These are phyloP conservation scores for Drosophila aldrichi DNA, from an alignment of 2,888 invertebrate species.

Conservation along the genomic window DNA sequence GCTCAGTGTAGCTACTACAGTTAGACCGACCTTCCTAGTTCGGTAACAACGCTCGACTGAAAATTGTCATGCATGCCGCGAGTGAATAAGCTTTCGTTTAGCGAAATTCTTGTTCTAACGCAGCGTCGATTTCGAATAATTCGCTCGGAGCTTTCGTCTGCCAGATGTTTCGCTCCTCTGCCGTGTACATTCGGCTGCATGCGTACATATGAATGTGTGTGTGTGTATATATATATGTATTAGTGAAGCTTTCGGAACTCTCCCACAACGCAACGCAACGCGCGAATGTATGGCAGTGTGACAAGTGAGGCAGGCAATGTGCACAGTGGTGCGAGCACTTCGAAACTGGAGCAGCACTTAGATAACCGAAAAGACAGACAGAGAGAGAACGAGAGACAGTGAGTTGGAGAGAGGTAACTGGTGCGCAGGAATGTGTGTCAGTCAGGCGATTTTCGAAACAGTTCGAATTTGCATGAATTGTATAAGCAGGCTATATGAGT, in stretches of 20 bases:
- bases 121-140: conserved; percentile 25
- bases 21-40: conserved; percentile 84
- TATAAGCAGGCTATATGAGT: conserved; percentile 49
- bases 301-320: conserved; percentile 75
- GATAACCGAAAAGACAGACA: conserved; percentile 13
- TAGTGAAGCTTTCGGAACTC: conserved; percentile 67
- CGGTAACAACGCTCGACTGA: conserved; percentile 86
- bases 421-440: conserved; percentile 71
- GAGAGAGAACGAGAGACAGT: neutral
- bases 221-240: conserved; percentile 6
- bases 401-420: conserved; percentile 20
- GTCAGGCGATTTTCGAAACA: conserved; percentile 49
- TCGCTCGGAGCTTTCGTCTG: conserved; percentile 62
- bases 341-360: conserved; percentile 70
- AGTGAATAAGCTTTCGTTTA: conserved; percentile 83
- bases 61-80: conserved; percentile 81
- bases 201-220: conserved; percentile 1
- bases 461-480: conserved; percentile 65
- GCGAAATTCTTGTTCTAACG: conserved; percentile 58
- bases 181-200: conserved; percentile 16
- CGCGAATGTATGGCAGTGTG: conserved; percentile 81
- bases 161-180: conserved; percentile 56
- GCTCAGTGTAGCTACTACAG: conserved; percentile 74
- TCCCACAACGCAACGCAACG: conserved; percentile 22
- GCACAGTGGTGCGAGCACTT: conserved; percentile 65